Conservation (phyloP, 1,140 invertebrate genomes). For the Bradynema listronoti region DNA sequence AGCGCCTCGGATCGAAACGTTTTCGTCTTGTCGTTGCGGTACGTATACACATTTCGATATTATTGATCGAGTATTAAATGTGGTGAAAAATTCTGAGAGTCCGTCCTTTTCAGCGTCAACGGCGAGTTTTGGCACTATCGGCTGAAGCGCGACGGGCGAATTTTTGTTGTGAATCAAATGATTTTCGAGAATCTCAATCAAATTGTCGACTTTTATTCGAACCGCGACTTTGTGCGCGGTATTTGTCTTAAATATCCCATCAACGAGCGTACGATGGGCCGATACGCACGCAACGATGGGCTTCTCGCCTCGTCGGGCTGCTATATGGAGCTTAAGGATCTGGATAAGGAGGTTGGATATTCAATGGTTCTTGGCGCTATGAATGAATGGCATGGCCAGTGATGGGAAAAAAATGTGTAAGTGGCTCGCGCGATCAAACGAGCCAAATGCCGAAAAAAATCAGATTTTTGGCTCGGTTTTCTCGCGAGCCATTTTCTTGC, state of each 20-base stretch:
- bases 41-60: constrained; percentile 16
- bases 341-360: constrained; percentile 45
- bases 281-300: constrained; percentile 25
- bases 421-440: too few relatives aligned
- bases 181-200: constrained; percentile 57
- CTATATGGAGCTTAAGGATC: constrained; percentile 53
- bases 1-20: constrained; percentile 46
- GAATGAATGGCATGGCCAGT: background rate
- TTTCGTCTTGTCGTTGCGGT: constrained; percentile 53
- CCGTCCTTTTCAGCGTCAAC: constrained; percentile 43
- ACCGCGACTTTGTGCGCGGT: constrained; percentile 50
- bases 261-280: constrained; percentile 48
- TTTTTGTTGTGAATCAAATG: constrained; percentile 55
- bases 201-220: constrained; percentile 52
- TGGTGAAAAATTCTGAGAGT: background rate
- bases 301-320: constrained; percentile 32
- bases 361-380: background rate
- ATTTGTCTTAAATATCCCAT: constrained; percentile 49
- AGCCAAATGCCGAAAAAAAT: too few relatives aligned
- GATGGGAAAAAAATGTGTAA: too few relatives aligned
- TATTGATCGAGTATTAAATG: background rate
- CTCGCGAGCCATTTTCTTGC: too few relatives aligned
- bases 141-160: constrained; percentile 54
- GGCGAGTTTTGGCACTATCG: constrained; percentile 54
- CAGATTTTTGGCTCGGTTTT: too few relatives aligned